phyloP scores from a whole-genome alignment of 2,888 invertebrate genomes.

The Baronia brevicornis region DNA sequence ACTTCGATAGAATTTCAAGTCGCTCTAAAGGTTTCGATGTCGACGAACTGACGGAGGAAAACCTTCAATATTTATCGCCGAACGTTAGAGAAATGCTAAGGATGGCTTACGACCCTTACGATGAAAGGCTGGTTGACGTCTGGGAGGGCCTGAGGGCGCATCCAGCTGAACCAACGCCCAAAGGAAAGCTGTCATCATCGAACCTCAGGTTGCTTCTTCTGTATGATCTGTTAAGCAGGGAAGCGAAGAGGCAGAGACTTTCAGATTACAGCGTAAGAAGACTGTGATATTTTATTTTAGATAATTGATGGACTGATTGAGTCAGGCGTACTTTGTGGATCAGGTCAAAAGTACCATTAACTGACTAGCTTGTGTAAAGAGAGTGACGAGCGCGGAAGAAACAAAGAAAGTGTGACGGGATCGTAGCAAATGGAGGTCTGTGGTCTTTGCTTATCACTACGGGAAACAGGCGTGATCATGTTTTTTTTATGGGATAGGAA shows the following conservation, averaged over 20 bases:
- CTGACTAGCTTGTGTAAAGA: too few relatives aligned
- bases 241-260: constrained; percentile 77
- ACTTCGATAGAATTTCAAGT: constrained; percentile 38
- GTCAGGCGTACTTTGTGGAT: too few relatives aligned
- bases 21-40: constrained; percentile 43
- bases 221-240: constrained; percentile 79
- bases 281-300: constrained; percentile 4
- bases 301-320: too few relatives aligned
- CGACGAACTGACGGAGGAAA: constrained; percentile 53
- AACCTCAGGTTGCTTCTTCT: constrained; percentile 76
- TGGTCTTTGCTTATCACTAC: too few relatives aligned
- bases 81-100: constrained; percentile 59
- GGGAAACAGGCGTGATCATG: too few relatives aligned
- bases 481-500: too few relatives aligned
- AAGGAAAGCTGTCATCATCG: constrained; percentile 73
- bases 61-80: constrained; percentile 57
- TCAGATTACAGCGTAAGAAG: constrained; percentile 77
- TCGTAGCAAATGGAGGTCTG: too few relatives aligned
- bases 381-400: too few relatives aligned
- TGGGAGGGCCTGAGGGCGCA: constrained; percentile 49
- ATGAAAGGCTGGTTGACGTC: constrained; percentile 52
- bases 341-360: too few relatives aligned
- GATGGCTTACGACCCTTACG: constrained; percentile 50
- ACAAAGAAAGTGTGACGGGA: too few relatives aligned
- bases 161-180: constrained; percentile 48